Conservation (phyloP, 2,113 vertebrate species). For the Psittacula cyanocephala region DNA sequence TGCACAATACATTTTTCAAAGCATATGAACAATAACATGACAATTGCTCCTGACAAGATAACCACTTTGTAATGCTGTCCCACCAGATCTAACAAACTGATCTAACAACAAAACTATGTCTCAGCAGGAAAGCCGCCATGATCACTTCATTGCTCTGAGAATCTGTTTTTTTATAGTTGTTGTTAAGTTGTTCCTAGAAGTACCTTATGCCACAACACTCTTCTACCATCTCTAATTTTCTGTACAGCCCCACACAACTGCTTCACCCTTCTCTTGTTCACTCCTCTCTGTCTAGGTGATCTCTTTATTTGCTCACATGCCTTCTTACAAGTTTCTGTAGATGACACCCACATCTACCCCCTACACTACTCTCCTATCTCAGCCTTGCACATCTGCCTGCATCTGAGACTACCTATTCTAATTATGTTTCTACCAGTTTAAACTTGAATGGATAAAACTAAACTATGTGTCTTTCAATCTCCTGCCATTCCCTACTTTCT, state of each 20-base stretch:
- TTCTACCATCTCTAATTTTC: not conserved
- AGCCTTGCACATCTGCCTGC: not conserved
- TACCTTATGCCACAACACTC: not conserved
- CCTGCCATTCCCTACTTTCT: not conserved
- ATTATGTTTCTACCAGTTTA: not conserved
- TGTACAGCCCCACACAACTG: not conserved
- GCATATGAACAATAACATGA: conserved; percentile 7
- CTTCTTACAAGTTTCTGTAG: not conserved
- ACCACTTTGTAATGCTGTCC: not conserved
- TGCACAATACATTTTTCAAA: conserved; percentile 17
- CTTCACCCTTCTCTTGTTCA: not conserved
- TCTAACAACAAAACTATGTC: not conserved
- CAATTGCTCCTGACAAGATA: conserved; percentile 9
- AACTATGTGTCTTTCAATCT: not conserved
- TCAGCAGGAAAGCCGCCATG: not conserved
- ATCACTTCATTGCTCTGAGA: not conserved
- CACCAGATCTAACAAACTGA: not conserved
- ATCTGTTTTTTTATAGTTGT: not conserved
- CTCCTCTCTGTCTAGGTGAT: not conserved
- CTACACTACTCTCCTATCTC: not conserved
- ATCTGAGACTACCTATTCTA: not conserved
- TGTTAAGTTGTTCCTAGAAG: not conserved
- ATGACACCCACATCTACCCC: not conserved
- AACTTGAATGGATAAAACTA: not conserved
- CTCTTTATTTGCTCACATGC: not conserved